phyloP scores from a whole-genome alignment of 1,140 invertebrate species.

The Dreissena rostriformis region DNA sequence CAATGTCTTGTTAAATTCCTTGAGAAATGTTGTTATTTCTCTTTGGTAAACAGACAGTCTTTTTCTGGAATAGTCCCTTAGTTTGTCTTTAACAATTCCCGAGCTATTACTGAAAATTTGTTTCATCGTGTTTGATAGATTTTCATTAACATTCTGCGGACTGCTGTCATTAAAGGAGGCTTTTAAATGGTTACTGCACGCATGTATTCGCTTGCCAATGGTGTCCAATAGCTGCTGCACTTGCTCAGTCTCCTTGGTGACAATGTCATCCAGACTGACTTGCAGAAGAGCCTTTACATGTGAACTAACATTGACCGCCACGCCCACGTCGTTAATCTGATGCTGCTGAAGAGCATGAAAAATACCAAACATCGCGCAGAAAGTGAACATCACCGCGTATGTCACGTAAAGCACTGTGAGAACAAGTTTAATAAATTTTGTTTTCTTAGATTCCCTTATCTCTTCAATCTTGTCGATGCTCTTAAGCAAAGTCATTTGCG shows the following conservation, averaged over 20 bases:
- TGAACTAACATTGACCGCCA: slow-evolving; percentile 61
- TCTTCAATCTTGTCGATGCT: slow-evolving; percentile 55
- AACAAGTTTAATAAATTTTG: slow-evolving; percentile 56
- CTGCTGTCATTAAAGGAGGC: slow-evolving; percentile 57
- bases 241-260: slow-evolving; percentile 66
- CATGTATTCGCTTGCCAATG: slow-evolving; percentile 62
- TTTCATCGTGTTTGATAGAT: slow-evolving; percentile 54
- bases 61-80: slow-evolving; percentile 61
- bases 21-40: slow-evolving; percentile 66
- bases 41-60: slow-evolving; percentile 61
- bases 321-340: slow-evolving; percentile 59
- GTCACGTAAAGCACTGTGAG: slow-evolving; percentile 68
- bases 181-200: slow-evolving; percentile 69
- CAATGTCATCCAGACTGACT: slow-evolving; percentile 60
- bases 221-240: slow-evolving; percentile 59
- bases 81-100: slow-evolving; percentile 56
- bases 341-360: slow-evolving; percentile 67
- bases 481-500: slow-evolving; percentile 51
- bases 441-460: slow-evolving; percentile 21
- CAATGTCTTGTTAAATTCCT: slow-evolving; percentile 68
- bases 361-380: slow-evolving; percentile 66
- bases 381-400: slow-evolving; percentile 74
- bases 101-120: slow-evolving; percentile 61
- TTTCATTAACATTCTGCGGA: slow-evolving; percentile 50
- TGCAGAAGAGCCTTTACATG: slow-evolving; percentile 64